Base-by-base conservation (phyloP, 2,797 vertebrate species). In the Emydoidea blandingii region DNA sequence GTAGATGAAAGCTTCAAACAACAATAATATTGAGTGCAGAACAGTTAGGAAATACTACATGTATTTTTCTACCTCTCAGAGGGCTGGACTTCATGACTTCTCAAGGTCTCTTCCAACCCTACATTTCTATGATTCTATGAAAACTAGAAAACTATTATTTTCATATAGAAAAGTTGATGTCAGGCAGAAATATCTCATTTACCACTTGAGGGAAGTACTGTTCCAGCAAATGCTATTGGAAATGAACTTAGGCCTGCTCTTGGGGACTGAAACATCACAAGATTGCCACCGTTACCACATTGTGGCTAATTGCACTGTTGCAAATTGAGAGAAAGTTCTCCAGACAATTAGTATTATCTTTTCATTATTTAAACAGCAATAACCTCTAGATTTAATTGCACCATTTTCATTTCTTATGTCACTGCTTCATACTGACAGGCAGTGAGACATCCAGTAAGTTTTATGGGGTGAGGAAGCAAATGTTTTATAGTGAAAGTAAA, bases 401-500 rank as follows among this genome's bases (percentile, higher is more conserved):
- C 68, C 59, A 84, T 93, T 97, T 95, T 93, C 12, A 72, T 96
- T 95, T 93, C 68, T 94, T 83, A 81, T 41, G 41, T 79, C 81
- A 85, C 82, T 93, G 85, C 86, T 85, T 95, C 53, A 76, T 86
- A 65, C 21, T 94, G 94, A 93, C 90, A 91, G 80, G 78, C 0
- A 0, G 72, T 88, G 90, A 89, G 76, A 90, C 68, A 34, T 3
- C 8, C 31, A 74, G 16, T 84, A 76, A 90, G 68, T 91, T 97
- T 95, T 97, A 96, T 94, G 94, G 87, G 83, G 80, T 85, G 29
- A 94, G 87, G 84, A 94, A 94, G 59, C 85, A 92, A 93, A 94
- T 91, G 79, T 94, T 97, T 97, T 96, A 97, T 92, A 94, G 92
- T 34, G 82, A 95, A 92, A n/a, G 81, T 95, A 93, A 97, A 96